Evolutionary conservation across 2,888 invertebrate species (phyloP).

Genomic region (Nomada flava): DNA sequence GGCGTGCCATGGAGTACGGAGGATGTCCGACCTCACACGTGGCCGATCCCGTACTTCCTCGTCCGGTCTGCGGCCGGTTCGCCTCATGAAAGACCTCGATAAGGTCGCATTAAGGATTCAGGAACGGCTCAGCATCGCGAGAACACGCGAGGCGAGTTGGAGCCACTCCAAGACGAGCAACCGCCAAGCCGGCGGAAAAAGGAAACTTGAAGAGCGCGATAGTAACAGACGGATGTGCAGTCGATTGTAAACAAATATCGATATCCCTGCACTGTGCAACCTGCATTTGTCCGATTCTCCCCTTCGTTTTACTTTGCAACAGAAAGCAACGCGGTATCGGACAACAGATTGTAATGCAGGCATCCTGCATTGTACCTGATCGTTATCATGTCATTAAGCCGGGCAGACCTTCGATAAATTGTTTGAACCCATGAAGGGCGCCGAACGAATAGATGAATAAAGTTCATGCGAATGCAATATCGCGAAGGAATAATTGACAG

Average conservation of each 20-base stretch:
- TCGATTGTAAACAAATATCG: slow-evolving; percentile 46
- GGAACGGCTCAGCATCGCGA: slow-evolving; percentile 48
- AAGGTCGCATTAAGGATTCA: slow-evolving; percentile 63
- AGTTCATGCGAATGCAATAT: no score
- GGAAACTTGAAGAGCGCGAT: slow-evolving; percentile 21
- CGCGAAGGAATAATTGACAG: no score
- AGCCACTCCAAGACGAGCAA: slow-evolving; percentile 42
- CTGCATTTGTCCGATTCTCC: no score
- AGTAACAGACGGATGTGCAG: slow-evolving; percentile 34
- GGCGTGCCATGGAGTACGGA: not conserved
- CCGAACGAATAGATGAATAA: no score
- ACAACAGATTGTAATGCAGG: not conserved
- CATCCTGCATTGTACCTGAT: no score
- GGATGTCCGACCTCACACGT: slow-evolving; percentile 36
- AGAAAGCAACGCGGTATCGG: no score
- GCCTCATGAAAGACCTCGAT: slow-evolving; percentile 50
- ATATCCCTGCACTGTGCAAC: not conserved
- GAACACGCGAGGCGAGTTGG: slow-evolving; percentile 51
- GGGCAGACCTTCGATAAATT: no score
- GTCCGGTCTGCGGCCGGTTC: slow-evolving; percentile 32
- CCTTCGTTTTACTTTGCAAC: no score
- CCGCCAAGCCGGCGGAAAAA: slow-evolving; percentile 25
- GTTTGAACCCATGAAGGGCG: no score
- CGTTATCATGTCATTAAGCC: no score
- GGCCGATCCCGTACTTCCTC: slow-evolving; percentile 43